Base-by-base conservation (phyloP, 2,113 vertebrate species). In the Chascanopsetta lugubris region DNA sequence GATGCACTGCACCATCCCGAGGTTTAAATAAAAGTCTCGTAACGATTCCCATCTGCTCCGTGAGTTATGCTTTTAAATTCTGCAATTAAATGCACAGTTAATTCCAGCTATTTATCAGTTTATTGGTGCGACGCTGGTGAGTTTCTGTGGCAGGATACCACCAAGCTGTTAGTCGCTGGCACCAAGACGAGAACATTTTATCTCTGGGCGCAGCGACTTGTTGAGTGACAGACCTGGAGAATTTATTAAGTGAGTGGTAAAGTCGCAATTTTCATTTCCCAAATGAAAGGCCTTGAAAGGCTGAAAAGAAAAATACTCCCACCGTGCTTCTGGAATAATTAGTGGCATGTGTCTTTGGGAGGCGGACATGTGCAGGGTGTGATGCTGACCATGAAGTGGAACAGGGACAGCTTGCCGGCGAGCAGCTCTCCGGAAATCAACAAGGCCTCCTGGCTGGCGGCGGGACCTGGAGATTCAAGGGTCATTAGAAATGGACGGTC, bases 71-170 rank as follows among this genome's bases (percentile, higher is more conserved):
- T 86, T 80, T 79, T 82, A 71, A 81, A 86, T 80, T 80, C 48
- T 63, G 73, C 79, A 82, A 88, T 90, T 83, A 90, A 83, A 88
- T 73, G 75, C 67, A 69, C 76, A 61, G 75, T 85, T 85, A 82
- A 85, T 80, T 81, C 47, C 62, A 38, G 65, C 74, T 77, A 83
- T 81, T 68, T 62, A 79, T 84, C 67, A 77, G 24, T 84, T 81
- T 78, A 79, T 74, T 47, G 75, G 69, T 43, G 40, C 18, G 51
- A 21, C 29, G 36, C 56, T 72, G 2, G 29, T 54, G 66, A 76
- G 74, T 82, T 75, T 55, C n/a, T 61, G 53, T 65, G 74, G 79
- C 69, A 73, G 81, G n/a, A 86, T 72, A 80, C 78, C 67, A 84
- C 64, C 78, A 80, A 75, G 75, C 85, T 85, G 82, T 82, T 76